phyloP scores from a whole-genome alignment of 1,140 invertebrate species.

The Parapsyche elsis region DNA sequence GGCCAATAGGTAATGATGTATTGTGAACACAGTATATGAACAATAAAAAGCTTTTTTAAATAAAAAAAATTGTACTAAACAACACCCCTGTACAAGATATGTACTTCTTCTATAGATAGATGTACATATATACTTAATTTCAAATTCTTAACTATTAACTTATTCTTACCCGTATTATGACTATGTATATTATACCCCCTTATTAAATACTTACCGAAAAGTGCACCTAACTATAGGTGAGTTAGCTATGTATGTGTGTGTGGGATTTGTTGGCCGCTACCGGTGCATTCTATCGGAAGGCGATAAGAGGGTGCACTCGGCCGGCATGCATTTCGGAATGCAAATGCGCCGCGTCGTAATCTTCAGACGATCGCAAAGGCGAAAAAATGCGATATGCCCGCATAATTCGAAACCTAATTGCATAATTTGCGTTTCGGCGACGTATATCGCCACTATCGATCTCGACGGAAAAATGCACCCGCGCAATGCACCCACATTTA shows the following conservation, averaged over 20 bases:
- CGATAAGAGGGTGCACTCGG: neutral
- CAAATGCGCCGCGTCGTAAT: slow-evolving; percentile 3
- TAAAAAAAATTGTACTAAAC: too few relatives aligned
- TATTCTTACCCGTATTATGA: too few relatives aligned
- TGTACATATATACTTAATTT: too few relatives aligned
- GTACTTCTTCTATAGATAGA: too few relatives aligned
- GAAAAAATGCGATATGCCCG: neutral
- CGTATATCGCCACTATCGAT: neutral
- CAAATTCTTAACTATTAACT: too few relatives aligned
- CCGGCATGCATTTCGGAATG: neutral
- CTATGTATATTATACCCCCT: neutral
- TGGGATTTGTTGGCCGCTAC: neutral
- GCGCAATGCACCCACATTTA: neutral
- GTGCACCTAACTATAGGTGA: neutral
- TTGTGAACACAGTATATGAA: too few relatives aligned
- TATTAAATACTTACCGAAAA: too few relatives aligned
- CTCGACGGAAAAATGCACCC: neutral
- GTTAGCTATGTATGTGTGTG: neutral
- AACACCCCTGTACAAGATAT: too few relatives aligned
- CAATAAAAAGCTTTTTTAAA: too few relatives aligned
- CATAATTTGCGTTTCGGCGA: neutral
- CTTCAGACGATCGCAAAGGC: neutral
- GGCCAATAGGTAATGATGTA: too few relatives aligned
- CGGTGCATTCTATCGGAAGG: neutral
- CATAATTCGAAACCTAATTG: slow-evolving; percentile 6